Evolutionary conservation across 2,888 invertebrate species (phyloP), one percentile per base, ranked within the genome.

Genomic region (Cryptocephalus moraei): DNA sequence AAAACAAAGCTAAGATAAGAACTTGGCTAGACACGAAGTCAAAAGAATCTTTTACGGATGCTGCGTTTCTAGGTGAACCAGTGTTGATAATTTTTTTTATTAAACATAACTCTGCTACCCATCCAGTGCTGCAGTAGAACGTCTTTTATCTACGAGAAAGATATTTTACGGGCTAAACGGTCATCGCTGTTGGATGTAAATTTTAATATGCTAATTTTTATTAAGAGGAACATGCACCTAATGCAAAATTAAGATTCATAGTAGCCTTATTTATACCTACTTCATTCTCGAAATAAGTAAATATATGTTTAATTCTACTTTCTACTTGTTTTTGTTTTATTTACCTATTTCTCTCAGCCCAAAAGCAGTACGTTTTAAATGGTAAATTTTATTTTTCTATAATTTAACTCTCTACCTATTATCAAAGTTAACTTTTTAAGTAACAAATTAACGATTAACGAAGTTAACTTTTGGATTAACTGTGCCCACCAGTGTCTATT

Each of bases 331-430:
- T 39, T 39, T 39, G n/a, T 39, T 39, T 39, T 39, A 9, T 39
- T 39, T 39, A 34, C 34, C 34, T 34, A 31, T 57, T n/a, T 46
- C 48, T n/a, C 42, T 49, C 34, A 11, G 57, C 13, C 48, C 1
- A 55, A 56, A 47, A 46, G 49, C 32, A 55, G 55, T 49, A 55
- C 55, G 44, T 9, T 34, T 34, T 34, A n/a, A 34, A 34, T 34
- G 34, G 34, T 34, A 9, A 34, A 9, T n/a, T 34, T 34, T 34
- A 40, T 39, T 32, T 13, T 39, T 9, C 14, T 9, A 34, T 9
- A 9, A 34, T 34, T 34, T 34, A 34, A 34, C 34, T 9, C 34
- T n/a, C 34, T 34, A 34, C 34, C 34, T 9, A 34, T 34, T 34
- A 34, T 34, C 34, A n/a, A 34, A 34, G 34, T 34, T n/a, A n/a